Percentiles rank a stretch among this genome's conserved stretches.
Evolutionary conservation across 2,888 invertebrate genomes (phyloP).

Genomic region (Antitype chi): DNA sequence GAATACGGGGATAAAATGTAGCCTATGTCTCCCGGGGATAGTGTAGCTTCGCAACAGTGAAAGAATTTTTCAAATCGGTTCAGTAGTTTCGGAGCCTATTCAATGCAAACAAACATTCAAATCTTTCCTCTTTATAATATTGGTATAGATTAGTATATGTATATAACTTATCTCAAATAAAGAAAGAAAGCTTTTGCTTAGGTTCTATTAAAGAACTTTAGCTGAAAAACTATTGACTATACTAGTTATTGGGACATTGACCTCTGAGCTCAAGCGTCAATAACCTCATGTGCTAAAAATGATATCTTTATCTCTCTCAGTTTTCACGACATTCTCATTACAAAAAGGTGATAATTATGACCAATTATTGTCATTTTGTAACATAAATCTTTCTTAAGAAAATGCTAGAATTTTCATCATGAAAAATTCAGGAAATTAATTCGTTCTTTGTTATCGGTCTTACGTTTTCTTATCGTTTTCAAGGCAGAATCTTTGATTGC

Average conservation of each 20-base stretch:
- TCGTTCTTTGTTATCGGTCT: constrained; percentile 26
- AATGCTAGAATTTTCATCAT: constrained; percentile 9
- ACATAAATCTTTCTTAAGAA: background rate
- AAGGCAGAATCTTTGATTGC: constrained; percentile 53
- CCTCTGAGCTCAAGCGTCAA: background rate
- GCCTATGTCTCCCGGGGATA: no score
- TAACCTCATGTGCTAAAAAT: background rate
- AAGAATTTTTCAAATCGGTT: no score
- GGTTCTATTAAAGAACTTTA: background rate
- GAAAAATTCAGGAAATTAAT: constrained; percentile 42
- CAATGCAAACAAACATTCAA: no score
- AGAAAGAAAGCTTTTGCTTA: background rate
- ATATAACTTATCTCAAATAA: no score
- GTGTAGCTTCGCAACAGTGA: no score
- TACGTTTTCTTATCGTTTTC: constrained; percentile 45
- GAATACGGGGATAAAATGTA: no score
- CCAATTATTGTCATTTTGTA: background rate
- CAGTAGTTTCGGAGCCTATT: no score
- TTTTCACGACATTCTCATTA: background rate
- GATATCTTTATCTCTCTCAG: background rate
- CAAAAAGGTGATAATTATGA: background rate
- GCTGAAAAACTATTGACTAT: background rate
- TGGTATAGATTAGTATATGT: no score
- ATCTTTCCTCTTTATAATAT: no score
- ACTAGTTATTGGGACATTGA: background rate